Evolutionary conservation across 2,888 invertebrate species (phyloP), one percentile per base, ranked within the genome.

Genomic region (Myopa tessellatipennis): DNA sequence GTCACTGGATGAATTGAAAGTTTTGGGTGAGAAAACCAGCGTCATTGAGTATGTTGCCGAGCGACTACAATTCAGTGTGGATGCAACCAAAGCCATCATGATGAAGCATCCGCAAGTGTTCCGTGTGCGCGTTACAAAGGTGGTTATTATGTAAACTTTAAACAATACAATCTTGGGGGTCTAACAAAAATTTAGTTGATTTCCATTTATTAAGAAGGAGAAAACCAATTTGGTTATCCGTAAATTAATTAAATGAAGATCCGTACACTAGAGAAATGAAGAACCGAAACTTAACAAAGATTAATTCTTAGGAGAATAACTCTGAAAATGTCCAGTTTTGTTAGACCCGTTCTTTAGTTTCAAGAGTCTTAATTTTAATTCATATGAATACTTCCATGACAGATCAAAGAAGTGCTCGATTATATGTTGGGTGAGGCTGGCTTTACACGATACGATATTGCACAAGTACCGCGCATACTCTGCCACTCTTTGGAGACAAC

Each of bases 351-450:
- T 26, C 26, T 26, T 26, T 26, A 26, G 2, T 26, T 26, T 26
- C 26, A 26, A 2, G 26, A 26, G 26, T 26, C 2, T 26, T 26
- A 26, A 26, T 26, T 26, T 26, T 26, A 26, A 26, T 26, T 26
- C 26, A 26, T 26, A 26, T 26, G 40, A 18, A 4, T 34, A 63
- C 36, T 73, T 73, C 8, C 12, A 60, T 7, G 34, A 18, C 61
- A 92, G 92, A 90, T 92, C 6, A 92, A 92, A 86, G 89, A 90
- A 78, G 91, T 92, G 79, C 83, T 93, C 58, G 92, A 92, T 84
- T 92, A 91, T 84, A 85, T 93, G 34, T 85, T 91, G 8, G 85
- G 89, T 72, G 91, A 91, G 83, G 88, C 83, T 16, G 91, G 92
- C 2, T 92, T 91, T 84, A 83, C 87, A 6, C 89, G 90, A 6